Conservation (phyloP, 2,888 invertebrate genomes). For the Napeogenes inachia region DNA sequence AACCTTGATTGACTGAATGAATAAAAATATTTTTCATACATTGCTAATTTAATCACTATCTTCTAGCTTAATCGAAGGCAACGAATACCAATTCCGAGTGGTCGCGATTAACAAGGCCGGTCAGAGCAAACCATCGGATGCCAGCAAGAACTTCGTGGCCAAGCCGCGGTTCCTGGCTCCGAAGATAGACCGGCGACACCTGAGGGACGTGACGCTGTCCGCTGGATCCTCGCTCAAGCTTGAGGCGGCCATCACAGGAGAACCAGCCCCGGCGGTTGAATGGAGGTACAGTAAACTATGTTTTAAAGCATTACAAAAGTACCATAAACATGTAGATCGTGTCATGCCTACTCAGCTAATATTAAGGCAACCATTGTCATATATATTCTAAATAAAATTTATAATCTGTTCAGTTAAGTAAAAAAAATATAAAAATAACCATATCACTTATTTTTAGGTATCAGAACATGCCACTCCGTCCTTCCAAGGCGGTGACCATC, state of each 20-base stretch:
- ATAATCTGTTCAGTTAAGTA: too few species aligned
- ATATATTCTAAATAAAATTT: too few species aligned
- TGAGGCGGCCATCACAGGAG: conserved; percentile 95
- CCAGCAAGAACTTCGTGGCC: conserved; percentile 90
- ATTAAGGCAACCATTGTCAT: too few species aligned
- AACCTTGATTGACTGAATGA: not conserved
- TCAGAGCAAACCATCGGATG: conserved; percentile 92
- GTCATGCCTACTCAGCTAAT: too few species aligned
- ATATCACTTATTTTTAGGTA: conserved; percentile 63
- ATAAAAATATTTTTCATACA: too few species aligned
- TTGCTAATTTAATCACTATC: too few species aligned
- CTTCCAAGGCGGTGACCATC: conserved; percentile 84
- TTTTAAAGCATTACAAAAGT: too few species aligned
- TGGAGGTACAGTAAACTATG: conserved; percentile 79
- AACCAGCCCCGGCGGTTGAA: conserved; percentile 95
- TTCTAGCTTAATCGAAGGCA: conserved; percentile 89
- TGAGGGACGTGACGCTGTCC: conserved; percentile 93
- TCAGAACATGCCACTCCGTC: conserved; percentile 84
- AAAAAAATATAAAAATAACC: too few species aligned
- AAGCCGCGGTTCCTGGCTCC: conserved; percentile 95
- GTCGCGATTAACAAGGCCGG: conserved; percentile 97
- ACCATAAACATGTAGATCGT: too few species aligned
- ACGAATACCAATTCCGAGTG: conserved; percentile 97
- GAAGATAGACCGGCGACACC: conserved; percentile 94
- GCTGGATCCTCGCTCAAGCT: conserved; percentile 95